These are phyloP conservation scores for Rallus limicola DNA, from an alignment of 2,113 vertebrate species.

Conservation along the genomic window DNA sequence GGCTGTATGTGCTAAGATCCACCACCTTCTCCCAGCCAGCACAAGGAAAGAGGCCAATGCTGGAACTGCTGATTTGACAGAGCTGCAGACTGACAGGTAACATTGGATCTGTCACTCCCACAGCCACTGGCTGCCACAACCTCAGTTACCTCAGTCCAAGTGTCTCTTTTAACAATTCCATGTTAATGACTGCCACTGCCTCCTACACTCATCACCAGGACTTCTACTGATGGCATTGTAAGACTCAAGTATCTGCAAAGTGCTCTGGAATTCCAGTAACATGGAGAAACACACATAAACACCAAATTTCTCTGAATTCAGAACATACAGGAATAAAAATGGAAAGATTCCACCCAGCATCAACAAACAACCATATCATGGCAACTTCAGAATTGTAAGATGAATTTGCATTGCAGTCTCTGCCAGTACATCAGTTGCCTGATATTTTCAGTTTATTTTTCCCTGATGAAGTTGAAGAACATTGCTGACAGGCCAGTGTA, in stretches of 20 bases:
- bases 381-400: neutral
- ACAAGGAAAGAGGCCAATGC: neutral
- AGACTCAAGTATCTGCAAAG: neutral
- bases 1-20: neutral
- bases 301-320: neutral
- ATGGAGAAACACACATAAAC: neutral
- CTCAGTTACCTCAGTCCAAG: neutral
- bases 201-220: neutral
- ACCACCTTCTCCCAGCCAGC: neutral
- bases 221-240: neutral
- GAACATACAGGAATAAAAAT: neutral
- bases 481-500: neutral
- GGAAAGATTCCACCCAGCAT: neutral
- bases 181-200: rapidly evolving
- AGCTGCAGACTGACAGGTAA: neutral
- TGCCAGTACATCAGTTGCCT: neutral
- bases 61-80: neutral
- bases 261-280: neutral
- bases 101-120: neutral
- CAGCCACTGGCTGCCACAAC: neutral
- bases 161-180: neutral
- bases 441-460: neutral
- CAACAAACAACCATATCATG: neutral
- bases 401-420: neutral
- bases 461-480: neutral